Conservation (phyloP, 2,888 invertebrate genomes). For the Limnephilus lunatus region DNA sequence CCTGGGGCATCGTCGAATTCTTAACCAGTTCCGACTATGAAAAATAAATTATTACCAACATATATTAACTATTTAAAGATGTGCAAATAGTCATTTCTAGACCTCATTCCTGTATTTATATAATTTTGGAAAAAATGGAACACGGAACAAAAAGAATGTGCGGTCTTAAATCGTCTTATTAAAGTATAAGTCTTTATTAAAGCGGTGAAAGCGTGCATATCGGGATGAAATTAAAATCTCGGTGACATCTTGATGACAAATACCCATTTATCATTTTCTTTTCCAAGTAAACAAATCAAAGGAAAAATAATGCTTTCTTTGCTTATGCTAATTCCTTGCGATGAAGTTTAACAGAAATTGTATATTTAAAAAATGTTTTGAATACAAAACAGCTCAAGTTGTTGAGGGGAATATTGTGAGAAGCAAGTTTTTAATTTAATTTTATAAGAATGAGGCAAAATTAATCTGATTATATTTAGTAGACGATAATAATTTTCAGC, state of each 20-base stretch:
- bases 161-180: too few relatives aligned
- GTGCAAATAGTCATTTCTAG: too few relatives aligned
- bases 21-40: neutral
- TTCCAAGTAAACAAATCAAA: constrained; percentile 39
- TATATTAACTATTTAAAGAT: neutral
- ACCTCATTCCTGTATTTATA: too few relatives aligned
- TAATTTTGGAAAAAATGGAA: too few relatives aligned
- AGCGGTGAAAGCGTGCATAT: constrained; percentile 19
- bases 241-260: constrained; percentile 38
- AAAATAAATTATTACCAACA: neutral
- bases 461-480: constrained; percentile 12
- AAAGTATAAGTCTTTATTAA: neutral
- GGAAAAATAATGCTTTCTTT: constrained; percentile 28
- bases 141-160: too few relatives aligned
- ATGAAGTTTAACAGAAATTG: constrained; percentile 29
- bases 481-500: neutral
- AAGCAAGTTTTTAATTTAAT: constrained; percentile 19
- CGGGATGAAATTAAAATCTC: constrained; percentile 42
- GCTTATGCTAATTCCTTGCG: constrained; percentile 37
- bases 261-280: constrained; percentile 40
- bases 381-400: constrained; percentile 29
- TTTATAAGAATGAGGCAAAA: neutral
- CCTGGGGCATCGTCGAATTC: neutral
- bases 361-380: constrained; percentile 49
- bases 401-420: neutral